A percentile compares a stretch with the other conserved stretches of the same genome.
Evolutionary conservation across 1,140 invertebrate species (phyloP).

Genomic region (Halotydeus destructor): DNA sequence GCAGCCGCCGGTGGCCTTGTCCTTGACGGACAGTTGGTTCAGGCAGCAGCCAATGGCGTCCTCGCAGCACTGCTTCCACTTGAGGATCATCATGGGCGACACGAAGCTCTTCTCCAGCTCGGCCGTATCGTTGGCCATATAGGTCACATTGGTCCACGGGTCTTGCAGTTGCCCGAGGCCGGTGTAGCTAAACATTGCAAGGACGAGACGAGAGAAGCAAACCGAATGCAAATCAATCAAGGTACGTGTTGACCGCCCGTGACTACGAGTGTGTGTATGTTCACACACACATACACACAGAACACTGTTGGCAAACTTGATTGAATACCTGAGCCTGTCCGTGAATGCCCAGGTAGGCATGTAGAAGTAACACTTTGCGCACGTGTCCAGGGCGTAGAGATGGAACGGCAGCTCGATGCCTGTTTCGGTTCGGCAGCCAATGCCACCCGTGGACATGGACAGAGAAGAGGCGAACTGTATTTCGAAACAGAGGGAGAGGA

Average conservation of each 20-base stretch:
- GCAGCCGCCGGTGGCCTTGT: conserved; percentile 5
- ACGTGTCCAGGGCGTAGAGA: conserved; percentile 12
- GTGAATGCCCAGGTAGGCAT: conserved; percentile 15
- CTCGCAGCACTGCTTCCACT: conserved; percentile 14
- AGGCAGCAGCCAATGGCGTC: not conserved
- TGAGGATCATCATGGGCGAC: conserved; percentile 2
- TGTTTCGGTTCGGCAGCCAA: conserved; percentile 13
- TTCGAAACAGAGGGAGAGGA: no score
- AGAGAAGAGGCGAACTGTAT: no score
- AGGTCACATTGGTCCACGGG: not conserved
- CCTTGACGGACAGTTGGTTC: not conserved
- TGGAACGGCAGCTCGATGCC: conserved; percentile 11
- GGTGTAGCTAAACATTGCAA: no score
- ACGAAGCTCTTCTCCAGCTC: conserved; percentile 4
- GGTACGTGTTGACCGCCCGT: no score
- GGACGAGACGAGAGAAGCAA: no score
- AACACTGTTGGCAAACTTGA: conserved; percentile 3
- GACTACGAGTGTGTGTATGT: no score
- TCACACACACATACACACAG: no score
- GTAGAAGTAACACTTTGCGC: conserved; percentile 17
- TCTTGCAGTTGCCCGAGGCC: conserved; percentile 1
- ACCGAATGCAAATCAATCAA: no score
- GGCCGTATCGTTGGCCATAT: conserved; percentile 7
- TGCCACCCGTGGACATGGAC: not conserved
- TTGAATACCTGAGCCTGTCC: conserved; percentile 8